phyloP scores from a whole-genome alignment of 2,113 vertebrate genomes.

The Sinocyclocheilus grahami region DNA sequence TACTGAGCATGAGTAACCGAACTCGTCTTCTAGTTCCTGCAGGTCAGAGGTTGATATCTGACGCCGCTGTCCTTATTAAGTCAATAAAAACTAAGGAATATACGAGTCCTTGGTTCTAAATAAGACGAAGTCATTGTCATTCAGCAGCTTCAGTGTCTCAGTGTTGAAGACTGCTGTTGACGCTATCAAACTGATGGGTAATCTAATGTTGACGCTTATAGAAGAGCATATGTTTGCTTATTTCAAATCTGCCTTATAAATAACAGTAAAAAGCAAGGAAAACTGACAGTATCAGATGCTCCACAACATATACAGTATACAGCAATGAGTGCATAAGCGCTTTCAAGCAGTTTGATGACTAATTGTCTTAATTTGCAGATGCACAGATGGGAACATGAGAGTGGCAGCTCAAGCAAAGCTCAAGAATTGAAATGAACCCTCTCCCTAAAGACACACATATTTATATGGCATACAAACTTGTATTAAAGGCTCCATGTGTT shows the following conservation, averaged over 20 bases:
- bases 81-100: slow-evolving; percentile 64
- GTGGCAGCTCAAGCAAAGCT: background rate
- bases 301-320: background rate
- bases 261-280: background rate
- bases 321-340: background rate
- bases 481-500: background rate
- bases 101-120: background rate
- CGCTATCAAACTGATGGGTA: background rate
- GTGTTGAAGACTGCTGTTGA: no score
- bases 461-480: background rate
- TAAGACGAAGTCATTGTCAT: background rate
- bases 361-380: background rate
- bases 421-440: background rate
- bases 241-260: background rate
- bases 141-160: background rate
- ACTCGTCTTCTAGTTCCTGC: slow-evolving; percentile 64
- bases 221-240: slow-evolving; percentile 9
- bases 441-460: background rate
- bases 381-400: slow-evolving; percentile 27
- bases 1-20: slow-evolving; percentile 64
- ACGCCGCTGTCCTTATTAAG: slow-evolving; percentile 64
- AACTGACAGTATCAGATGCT: background rate
- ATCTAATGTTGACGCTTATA: background rate
- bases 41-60: slow-evolving; percentile 70
- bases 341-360: slow-evolving; percentile 16